Evolutionary conservation across 1,140 invertebrate genomes (phyloP), one percentile per base, ranked within the genome.

Genomic region (Zaprionus kolodkinae): DNA sequence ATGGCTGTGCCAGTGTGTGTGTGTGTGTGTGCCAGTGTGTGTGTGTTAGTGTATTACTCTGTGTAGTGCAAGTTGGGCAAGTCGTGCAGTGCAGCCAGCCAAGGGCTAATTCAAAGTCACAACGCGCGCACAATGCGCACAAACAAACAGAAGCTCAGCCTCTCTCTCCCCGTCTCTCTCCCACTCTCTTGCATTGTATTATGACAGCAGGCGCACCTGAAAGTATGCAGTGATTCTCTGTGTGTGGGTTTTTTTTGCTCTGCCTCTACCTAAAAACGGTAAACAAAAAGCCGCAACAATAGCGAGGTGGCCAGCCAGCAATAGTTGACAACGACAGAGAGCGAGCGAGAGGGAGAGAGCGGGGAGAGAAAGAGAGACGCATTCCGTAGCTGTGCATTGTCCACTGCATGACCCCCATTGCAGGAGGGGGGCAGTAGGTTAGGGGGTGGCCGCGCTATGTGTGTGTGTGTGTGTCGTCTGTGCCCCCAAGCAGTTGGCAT

Each of bases 261-360:
- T 61, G 45, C 25, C 68, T 52, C 66, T 72, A 65, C 60, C 75
- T 78, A 63, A 72, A 78, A 86, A 83, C 77, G 59, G 79, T 83
- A 88, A 88, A 88, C 83, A 87, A 87, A 83, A 79, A 79, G 50
- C 70, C 48, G 84, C 69, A 76, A 88, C 84, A 87, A 88, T 88
- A 55, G 83, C 57, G 27, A 65, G 72, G 65, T 56, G 59, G 76
- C 59, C 21, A 62, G 72, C 65, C 55, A 59, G 76, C 59, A 61
- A 33, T 48, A 64, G 61, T 43, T 76, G 78, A 60, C 70, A 78
- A 74, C 76, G 67, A 21, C 21, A n/a, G 40, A 43, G 40, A 73
- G 7, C 5, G 30, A 33, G 7, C 1, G 5, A 33, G 30, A 33
- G 7, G 10, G 40, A 45, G 40, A 73, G n/a, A n/a, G n/a, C n/a